phyloP scores from a whole-genome alignment of 2,113 vertebrate genomes.

The Cynocephalus volans region DNA sequence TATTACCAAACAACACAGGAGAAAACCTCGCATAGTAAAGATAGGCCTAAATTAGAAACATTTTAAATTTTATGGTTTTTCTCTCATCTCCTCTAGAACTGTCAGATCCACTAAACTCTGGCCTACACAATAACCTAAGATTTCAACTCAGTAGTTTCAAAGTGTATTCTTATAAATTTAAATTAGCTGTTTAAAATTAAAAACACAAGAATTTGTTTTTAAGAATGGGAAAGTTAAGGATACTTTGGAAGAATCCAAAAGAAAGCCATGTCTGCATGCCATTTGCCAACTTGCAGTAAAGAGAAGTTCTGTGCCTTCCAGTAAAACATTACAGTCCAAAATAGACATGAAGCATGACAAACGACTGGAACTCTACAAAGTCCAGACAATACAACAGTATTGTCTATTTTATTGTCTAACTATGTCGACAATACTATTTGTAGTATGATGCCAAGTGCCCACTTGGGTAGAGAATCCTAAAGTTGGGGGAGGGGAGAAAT shows the following conservation, averaged over 20 bases:
- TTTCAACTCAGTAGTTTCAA: neutral
- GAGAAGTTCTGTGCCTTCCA: neutral
- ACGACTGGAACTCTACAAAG: neutral
- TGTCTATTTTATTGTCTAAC: no score
- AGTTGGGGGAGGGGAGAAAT: neutral
- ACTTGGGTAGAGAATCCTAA: neutral
- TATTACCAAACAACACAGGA: neutral
- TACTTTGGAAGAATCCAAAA: neutral
- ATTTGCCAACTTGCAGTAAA: neutral
- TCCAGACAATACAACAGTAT: neutral
- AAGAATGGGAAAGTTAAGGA: neutral
- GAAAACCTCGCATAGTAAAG: neutral
- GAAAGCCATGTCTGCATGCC: neutral
- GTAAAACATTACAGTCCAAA: neutral
- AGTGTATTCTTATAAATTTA: neutral
- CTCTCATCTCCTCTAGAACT: neutral
- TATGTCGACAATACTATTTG: neutral
- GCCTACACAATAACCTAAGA: neutral
- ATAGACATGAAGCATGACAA: neutral
- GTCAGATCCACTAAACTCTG: neutral
- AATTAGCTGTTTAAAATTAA: neutral
- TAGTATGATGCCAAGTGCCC: neutral
- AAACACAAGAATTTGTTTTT: neutral
- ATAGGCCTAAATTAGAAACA: neutral
- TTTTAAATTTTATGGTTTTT: neutral